Evolutionary conservation across 2,797 vertebrate species (phyloP).

Genomic region (Macrochelys suwanniensis): DNA sequence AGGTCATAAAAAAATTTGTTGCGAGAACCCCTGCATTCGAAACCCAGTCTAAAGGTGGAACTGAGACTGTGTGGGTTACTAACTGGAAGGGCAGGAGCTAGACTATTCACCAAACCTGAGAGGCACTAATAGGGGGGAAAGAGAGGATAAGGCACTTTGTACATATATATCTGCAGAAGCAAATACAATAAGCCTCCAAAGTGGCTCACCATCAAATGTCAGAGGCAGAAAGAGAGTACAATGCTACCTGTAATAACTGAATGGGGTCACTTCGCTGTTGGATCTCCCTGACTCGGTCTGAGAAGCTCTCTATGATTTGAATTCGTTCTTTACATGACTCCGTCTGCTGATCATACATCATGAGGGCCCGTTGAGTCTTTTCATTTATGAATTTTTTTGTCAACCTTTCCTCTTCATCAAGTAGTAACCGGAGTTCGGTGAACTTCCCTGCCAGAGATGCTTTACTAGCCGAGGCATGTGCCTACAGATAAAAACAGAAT

Average conservation of each 20-base stretch:
- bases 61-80: neutral
- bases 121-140: neutral
- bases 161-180: neutral
- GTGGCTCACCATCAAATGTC: neutral
- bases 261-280: conserved; percentile 66
- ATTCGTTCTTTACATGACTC: conserved; percentile 62
- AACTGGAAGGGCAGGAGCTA: neutral
- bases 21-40: too few relatives aligned
- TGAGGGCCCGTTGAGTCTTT: conserved; percentile 71
- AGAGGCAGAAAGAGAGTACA: neutral
- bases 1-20: too few relatives aligned
- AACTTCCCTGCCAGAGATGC: conserved; percentile 74
- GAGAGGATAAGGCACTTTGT: neutral
- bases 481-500: conserved; percentile 61
- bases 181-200: neutral
- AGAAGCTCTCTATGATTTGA: conserved; percentile 60
- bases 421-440: conserved; percentile 75
- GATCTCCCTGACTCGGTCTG: conserved; percentile 50
- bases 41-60: neutral
- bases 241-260: conserved; percentile 78
- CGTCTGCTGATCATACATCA: conserved; percentile 62
- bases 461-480: conserved; percentile 66
- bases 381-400: conserved; percentile 78
- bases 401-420: conserved; percentile 79
- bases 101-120: conserved; percentile 1